Base-by-base conservation (phyloP, 92 coral and sea anemone species). In the Epizoanthus stellaris region DNA sequence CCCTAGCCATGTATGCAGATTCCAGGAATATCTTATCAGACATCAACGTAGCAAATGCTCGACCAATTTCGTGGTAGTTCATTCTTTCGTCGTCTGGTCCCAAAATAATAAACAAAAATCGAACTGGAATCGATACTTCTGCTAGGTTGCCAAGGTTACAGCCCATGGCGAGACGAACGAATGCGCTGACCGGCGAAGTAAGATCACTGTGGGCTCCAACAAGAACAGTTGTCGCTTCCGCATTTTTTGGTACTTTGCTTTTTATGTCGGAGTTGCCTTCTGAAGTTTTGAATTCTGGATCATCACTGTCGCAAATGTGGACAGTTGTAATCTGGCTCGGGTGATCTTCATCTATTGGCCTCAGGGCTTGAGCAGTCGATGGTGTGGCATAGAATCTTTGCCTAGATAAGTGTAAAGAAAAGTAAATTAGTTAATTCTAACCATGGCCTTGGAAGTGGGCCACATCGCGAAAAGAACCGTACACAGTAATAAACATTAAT, bases 141-240 rank as follows among this genome's bases (percentile, higher is more conserved):
- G 98, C 98, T 42, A 96, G 67, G 85, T 96, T 93, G 13, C 96
- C 94, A 85, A 96, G 81, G 66, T 87, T 79, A 88, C 99, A 96
- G 65, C 98, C 99, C 34, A 64, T 77, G 14, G 87, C 95, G 53
- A 96, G 86, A n/a, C 99, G 92, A 11, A 93, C 94, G 80, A 96
- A 96, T 23, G 93, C 95, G 36, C 97, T 90, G n/a, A 90, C 81
- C 25, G 88, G 87, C 6, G 82, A 75, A 6, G 94, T 86, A 21
- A 96, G 79, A 5, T 75, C 89, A 58, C 75, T 43, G 70, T 89
- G 95, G 34, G 92, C 89, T 77, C 99, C 99, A 15, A 96, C 98
- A 16, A 96, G 81, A 47, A 96, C 99, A 9, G 99, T 94, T 15
- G 99, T 96, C 3, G 98, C 94, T 67, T 96, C 98, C 5, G 99